phyloP scores from a whole-genome alignment of 1,140 invertebrate genomes.

The Drosophila mauritiana region DNA sequence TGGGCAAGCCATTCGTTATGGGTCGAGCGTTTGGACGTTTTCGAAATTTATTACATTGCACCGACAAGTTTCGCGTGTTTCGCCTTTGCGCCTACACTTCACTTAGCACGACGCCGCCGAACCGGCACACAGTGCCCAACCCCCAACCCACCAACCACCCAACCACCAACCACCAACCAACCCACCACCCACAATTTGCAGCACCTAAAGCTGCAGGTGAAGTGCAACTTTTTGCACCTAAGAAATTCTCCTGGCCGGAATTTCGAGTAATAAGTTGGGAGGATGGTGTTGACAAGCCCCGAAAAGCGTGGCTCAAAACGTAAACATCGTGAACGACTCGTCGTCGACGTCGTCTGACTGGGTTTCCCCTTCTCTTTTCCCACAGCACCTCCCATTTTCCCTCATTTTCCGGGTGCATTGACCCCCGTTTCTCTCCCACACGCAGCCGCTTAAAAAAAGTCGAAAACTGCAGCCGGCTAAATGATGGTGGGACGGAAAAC shows the following conservation, averaged over 20 bases:
- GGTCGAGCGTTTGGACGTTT: slow-evolving; percentile 63
- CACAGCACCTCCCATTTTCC: neutral
- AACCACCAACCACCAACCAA: neutral
- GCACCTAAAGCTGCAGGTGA: slow-evolving; percentile 26
- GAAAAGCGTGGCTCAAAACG: slow-evolving; percentile 64
- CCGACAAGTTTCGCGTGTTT: slow-evolving; percentile 79
- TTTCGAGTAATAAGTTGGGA: slow-evolving; percentile 61
- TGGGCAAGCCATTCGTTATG: slow-evolving; percentile 77
- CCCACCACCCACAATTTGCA: neutral
- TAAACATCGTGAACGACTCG: slow-evolving; percentile 47
- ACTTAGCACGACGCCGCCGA: slow-evolving; percentile 51
- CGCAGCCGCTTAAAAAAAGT: slow-evolving; percentile 16
- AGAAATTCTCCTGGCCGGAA: slow-evolving; percentile 59
- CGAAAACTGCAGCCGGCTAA: slow-evolving; percentile 39
- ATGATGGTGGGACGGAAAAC: slow-evolving; percentile 20
- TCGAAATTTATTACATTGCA: slow-evolving; percentile 77
- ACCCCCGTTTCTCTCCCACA: slow-evolving; percentile 28
- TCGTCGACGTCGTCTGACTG: slow-evolving; percentile 3
- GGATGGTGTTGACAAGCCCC: slow-evolving; percentile 57
- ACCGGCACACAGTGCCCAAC: neutral
- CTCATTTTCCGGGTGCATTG: slow-evolving; percentile 54
- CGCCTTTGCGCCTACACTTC: slow-evolving; percentile 77
- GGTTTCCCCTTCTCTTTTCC: slow-evolving; percentile 9
- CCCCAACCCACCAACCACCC: too few relatives aligned
- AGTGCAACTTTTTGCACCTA: slow-evolving; percentile 80